Evolutionary conservation across 1,140 invertebrate genomes (phyloP).

Genomic region (Ips nitidus): DNA sequence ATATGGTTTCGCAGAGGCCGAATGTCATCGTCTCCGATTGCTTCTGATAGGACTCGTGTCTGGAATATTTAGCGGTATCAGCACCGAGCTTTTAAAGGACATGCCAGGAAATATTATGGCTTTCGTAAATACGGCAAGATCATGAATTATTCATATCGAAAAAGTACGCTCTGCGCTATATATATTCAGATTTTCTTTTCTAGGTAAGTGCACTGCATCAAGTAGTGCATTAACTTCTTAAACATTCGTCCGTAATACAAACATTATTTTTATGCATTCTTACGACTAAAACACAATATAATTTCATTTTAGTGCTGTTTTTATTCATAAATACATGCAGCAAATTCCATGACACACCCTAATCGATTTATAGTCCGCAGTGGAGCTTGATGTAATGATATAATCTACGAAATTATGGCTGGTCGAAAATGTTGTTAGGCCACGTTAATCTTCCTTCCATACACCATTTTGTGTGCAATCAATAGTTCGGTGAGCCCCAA

Average conservation of each 20-base stretch:
- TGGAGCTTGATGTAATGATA: constrained; percentile 4
- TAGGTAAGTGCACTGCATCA: constrained; percentile 4
- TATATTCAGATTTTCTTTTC: constrained; percentile 1
- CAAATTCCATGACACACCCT: neutral
- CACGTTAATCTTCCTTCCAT: too few species aligned
- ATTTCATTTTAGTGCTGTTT: neutral
- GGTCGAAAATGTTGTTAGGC: too few species aligned
- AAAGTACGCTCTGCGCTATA: neutral
- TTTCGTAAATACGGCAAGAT: neutral
- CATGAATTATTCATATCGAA: neutral
- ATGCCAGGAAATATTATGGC: constrained; percentile 4
- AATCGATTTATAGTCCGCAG: constrained; percentile 4
- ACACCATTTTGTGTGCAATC: too few species aligned
- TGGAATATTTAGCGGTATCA: constrained; percentile 11
- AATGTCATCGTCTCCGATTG: constrained; percentile 11
- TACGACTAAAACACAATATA: neutral
- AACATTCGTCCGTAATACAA: neutral
- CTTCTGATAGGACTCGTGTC: constrained; percentile 6
- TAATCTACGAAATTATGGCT: neutral
- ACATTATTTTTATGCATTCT: too few species aligned
- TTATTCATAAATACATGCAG: neutral
- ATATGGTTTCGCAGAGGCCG: constrained; percentile 1
- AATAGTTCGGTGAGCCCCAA: too few species aligned
- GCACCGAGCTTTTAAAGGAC: constrained; percentile 4
- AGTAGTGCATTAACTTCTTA: neutral